phyloP scores from a whole-genome alignment of 2,888 invertebrate species.

The Caenorhabditis afra region DNA sequence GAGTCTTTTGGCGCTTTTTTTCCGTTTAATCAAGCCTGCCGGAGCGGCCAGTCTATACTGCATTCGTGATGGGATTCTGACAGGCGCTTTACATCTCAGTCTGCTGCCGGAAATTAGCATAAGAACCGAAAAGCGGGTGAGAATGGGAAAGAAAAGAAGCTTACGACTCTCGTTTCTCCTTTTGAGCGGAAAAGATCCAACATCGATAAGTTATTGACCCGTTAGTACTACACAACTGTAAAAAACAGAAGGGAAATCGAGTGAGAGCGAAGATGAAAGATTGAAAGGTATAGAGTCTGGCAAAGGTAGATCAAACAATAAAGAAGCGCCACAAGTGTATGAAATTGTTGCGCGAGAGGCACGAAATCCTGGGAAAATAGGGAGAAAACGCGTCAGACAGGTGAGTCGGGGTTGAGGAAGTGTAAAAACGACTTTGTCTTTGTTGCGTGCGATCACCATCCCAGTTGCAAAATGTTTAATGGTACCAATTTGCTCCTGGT shows the following conservation, averaged over 20 bases:
- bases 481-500: slow-evolving; percentile 31
- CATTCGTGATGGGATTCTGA: slow-evolving; percentile 15
- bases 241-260: background rate
- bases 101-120: slow-evolving; percentile 28
- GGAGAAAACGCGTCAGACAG: slow-evolving; percentile 27
- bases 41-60: background rate
- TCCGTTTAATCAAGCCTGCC: slow-evolving; percentile 29
- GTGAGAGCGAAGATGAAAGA: slow-evolving; percentile 9
- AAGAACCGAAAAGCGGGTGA: slow-evolving; percentile 7
- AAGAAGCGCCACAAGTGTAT: slow-evolving; percentile 22
- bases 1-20: background rate
- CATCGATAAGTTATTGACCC: slow-evolving; percentile 57
- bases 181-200: slow-evolving; percentile 61
- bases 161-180: slow-evolving; percentile 54
- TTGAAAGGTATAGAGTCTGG: background rate
- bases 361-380: slow-evolving; percentile 29
- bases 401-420: slow-evolving; percentile 23
- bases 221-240: slow-evolving; percentile 59
- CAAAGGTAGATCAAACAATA: slow-evolving; percentile 26
- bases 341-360: slow-evolving; percentile 12
- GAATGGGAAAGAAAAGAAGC: slow-evolving; percentile 16
- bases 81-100: background rate
- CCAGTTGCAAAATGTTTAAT: slow-evolving; percentile 19
- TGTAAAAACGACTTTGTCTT: slow-evolving; percentile 20
- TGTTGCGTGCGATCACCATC: background rate